Percentiles rank a stretch among this genome's conserved stretches.
Conservation (phyloP, 2,888 invertebrate genomes). For the Hyalella azteca region DNA sequence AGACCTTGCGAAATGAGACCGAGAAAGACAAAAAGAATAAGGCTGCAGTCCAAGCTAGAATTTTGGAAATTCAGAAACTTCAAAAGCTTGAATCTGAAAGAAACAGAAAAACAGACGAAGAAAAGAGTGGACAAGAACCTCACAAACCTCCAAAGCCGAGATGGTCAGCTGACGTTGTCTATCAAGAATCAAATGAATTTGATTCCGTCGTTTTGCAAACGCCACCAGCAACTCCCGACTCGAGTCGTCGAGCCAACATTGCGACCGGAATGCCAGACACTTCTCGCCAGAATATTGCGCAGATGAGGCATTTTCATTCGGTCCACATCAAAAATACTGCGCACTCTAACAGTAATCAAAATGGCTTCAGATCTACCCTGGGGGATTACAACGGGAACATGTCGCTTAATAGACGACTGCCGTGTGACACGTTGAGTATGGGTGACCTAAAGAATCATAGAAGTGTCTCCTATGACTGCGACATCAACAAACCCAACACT, state of each 20-base stretch:
- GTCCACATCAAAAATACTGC: background rate
- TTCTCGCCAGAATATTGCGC: background rate
- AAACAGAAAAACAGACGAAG: conserved; percentile 31
- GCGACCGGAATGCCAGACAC: background rate
- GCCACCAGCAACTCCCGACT: conserved; percentile 40
- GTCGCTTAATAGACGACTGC: conserved; percentile 4
- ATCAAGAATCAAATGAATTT: conserved; percentile 52
- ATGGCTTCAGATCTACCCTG: background rate
- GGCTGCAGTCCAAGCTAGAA: conserved; percentile 54
- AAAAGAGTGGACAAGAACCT: background rate
- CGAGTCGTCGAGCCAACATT: background rate
- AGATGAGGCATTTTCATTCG: conserved; percentile 4
- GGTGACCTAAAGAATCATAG: conserved; percentile 44
- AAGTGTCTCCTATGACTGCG: conserved; percentile 55
- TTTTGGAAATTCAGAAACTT: conserved; percentile 52
- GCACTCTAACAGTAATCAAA: background rate
- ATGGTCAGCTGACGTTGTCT: conserved; percentile 52
- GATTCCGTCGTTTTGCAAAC: conserved; percentile 47
- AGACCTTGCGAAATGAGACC: conserved; percentile 51
- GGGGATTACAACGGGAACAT: background rate
- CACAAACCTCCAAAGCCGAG: conserved; percentile 21
- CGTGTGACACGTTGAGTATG: conserved; percentile 39
- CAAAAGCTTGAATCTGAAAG: conserved; percentile 46
- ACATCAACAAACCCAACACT: conserved; percentile 47
- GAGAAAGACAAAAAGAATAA: conserved; percentile 50